These are phyloP conservation scores for Anas bahamensis DNA, from an alignment of 2,797 vertebrate species.

Conservation along the genomic window DNA sequence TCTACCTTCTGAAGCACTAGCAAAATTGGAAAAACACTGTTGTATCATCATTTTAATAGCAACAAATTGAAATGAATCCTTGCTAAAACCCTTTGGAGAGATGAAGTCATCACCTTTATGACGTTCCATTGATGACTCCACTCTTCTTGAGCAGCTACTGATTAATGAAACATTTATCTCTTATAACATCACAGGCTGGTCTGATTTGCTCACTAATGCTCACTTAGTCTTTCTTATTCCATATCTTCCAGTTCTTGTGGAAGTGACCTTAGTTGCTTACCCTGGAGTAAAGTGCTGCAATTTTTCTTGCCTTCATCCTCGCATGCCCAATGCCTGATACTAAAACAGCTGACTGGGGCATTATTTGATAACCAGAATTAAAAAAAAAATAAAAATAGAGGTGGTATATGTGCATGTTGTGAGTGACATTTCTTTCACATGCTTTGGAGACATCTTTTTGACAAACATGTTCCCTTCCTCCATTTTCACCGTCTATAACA, in stretches of 20 bases:
- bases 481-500: neutral
- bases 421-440: neutral
- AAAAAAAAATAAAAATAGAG: neutral
- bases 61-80: neutral
- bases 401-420: neutral
- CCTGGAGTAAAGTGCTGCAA: neutral
- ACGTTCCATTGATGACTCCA: neutral
- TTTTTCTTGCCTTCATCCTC: neutral
- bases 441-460: neutral
- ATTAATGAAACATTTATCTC: neutral
- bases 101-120: neutral
- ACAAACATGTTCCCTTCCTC: neutral
- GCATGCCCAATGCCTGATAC: neutral
- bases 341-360: neutral
- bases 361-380: neutral
- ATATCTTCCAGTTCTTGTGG: neutral
- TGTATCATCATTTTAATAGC: neutral
- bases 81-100: neutral
- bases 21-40: neutral
- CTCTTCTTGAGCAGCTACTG: accelerated
- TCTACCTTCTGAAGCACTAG: neutral
- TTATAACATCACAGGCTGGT: neutral
- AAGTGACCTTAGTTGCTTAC: neutral
- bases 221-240: neutral
- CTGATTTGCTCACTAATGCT: neutral